These are phyloP conservation scores for Tapirus indicus DNA, from an alignment of 2,797 vertebrate species.

Conservation along the genomic window DNA sequence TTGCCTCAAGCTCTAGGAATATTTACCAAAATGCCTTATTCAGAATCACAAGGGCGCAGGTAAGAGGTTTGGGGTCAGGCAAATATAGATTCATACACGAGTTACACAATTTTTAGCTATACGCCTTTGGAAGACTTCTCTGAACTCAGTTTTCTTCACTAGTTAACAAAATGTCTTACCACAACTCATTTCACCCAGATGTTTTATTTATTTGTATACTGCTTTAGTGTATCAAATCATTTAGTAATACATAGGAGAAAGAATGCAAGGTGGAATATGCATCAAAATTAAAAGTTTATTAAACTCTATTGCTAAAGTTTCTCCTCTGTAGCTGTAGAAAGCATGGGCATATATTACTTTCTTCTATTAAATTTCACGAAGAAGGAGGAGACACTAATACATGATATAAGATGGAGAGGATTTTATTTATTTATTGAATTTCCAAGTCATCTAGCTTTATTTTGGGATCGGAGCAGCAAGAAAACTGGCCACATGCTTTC, in stretches of 20 bases:
- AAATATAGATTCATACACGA: not conserved
- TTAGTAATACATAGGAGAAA: not conserved
- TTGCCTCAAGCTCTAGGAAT: not conserved
- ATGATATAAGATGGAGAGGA: not conserved
- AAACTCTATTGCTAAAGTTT: not conserved
- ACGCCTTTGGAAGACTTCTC: not conserved
- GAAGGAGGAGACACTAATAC: not conserved
- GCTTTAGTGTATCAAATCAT: not conserved
- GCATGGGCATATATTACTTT: not conserved
- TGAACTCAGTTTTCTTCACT: not conserved
- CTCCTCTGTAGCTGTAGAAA: not conserved
- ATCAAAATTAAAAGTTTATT: not conserved
- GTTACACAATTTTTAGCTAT: not conserved
- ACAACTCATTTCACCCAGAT: not conserved
- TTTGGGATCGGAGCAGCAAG: not conserved
- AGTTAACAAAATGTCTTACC: not conserved
- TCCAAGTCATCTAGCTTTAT: not conserved
- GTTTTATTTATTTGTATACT: not conserved
- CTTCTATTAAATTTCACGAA: not conserved
- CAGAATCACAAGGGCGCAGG: not conserved
- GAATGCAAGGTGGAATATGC: not conserved
- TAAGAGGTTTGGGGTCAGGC: not conserved
- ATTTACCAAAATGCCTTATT: not conserved
- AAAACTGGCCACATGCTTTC: not conserved
- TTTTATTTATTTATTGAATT: not conserved